Conservation (phyloP, 2,113 vertebrate genomes). For the Deroptyus accipitrinus region DNA sequence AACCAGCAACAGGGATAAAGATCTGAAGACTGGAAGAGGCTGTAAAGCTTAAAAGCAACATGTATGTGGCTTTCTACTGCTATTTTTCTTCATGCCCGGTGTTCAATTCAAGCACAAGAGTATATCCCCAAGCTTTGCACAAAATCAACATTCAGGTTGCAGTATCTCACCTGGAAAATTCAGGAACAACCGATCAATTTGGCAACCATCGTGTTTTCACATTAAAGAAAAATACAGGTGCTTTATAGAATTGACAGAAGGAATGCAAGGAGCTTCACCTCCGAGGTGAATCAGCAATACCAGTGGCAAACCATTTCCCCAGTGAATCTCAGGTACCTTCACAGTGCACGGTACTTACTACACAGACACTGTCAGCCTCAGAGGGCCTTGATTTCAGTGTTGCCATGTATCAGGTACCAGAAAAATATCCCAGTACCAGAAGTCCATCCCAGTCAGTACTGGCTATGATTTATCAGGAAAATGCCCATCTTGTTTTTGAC, state of each 20-base stretch:
- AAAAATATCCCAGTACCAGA: neutral
- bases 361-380: neutral
- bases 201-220: neutral
- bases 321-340: neutral
- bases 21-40: neutral
- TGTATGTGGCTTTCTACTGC: neutral
- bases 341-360: neutral
- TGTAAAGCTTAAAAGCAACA: neutral
- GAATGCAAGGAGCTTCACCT: neutral
- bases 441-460: neutral
- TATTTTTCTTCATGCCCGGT: neutral
- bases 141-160: neutral
- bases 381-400: neutral
- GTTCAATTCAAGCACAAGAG: neutral
- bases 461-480: neutral
- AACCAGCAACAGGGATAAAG: neutral
- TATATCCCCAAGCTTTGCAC: neutral
- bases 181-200: neutral
- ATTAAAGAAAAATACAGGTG: neutral
- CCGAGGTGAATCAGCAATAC: neutral
- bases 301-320: neutral
- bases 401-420: neutral
- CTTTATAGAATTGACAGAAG: neutral
- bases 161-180: neutral
- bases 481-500: neutral